Percentiles rank a stretch among this genome's conserved stretches.
phyloP scores from a whole-genome alignment of 2,888 invertebrate genomes.

The Cheiracanthium punctorium region DNA sequence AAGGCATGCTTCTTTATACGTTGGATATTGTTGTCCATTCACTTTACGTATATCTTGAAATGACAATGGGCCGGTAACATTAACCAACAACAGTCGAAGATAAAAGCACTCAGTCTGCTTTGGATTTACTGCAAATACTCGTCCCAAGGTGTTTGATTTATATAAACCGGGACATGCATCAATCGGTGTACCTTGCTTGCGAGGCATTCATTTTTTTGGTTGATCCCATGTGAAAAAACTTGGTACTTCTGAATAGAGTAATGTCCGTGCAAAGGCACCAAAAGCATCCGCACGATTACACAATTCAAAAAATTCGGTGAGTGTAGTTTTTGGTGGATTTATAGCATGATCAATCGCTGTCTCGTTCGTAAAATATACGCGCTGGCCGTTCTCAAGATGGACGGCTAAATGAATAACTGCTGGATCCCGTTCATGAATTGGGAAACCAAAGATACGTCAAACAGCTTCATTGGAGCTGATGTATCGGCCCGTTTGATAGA shows the following conservation, averaged over 20 bases:
- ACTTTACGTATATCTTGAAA: too few relatives aligned
- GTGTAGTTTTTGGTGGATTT: not conserved
- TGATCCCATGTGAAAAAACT: not conserved
- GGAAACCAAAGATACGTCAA: constrained; percentile 71
- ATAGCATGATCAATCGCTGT: not conserved
- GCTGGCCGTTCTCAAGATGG: constrained; percentile 54
- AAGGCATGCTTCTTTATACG: too few relatives aligned
- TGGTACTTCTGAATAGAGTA: not conserved
- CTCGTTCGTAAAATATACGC: constrained; percentile 19
- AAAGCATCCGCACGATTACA: constrained; percentile 37
- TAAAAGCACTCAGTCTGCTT: constrained; percentile 1
- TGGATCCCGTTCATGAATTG: constrained; percentile 72
- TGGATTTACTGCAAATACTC: not conserved
- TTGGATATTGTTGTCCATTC: too few relatives aligned
- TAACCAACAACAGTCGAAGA: constrained; percentile 9
- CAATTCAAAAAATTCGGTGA: constrained; percentile 8
- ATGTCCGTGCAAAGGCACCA: constrained; percentile 35
- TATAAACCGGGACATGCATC: constrained; percentile 16
- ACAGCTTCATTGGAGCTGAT: constrained; percentile 72
- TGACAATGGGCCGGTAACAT: not conserved
- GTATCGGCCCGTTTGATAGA: constrained; percentile 72
- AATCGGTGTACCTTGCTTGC: constrained; percentile 55
- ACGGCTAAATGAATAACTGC: constrained; percentile 64
- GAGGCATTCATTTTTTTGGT: constrained; percentile 35
- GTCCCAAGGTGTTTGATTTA: constrained; percentile 10